These are phyloP conservation scores for Tetragonula clypearis DNA, from an alignment of 1,140 invertebrate species.

Conservation along the genomic window DNA sequence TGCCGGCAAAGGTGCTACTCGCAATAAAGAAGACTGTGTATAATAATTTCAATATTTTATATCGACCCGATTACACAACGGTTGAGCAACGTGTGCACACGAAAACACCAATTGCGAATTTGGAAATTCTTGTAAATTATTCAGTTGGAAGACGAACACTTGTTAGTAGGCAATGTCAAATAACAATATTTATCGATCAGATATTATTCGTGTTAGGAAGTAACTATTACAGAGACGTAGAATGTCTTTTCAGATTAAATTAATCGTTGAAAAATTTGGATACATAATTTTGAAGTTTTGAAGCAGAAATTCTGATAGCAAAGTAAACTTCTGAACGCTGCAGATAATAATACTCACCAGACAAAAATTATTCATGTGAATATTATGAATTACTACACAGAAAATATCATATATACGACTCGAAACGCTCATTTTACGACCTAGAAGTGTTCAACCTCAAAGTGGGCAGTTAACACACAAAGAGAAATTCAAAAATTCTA, in stretches of 20 bases:
- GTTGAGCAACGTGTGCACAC: background rate
- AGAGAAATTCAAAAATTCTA: too few species aligned
- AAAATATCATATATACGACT: too few species aligned
- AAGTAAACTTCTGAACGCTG: too few species aligned
- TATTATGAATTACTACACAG: too few species aligned
- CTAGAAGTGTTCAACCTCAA: too few species aligned
- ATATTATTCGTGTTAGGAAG: background rate
- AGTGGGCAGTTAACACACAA: too few species aligned
- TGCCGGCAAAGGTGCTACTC: constrained; percentile 13
- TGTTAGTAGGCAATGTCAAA: background rate
- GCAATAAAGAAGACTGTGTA: constrained; percentile 21
- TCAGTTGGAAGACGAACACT: background rate
- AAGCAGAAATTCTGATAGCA: too few species aligned
- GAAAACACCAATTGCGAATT: background rate
- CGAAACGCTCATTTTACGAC: too few species aligned
- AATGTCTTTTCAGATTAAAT: background rate
- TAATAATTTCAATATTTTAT: constrained; percentile 21
- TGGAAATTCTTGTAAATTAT: background rate
- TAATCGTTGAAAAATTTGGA: background rate
- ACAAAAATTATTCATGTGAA: background rate
- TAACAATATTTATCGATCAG: background rate
- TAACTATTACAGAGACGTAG: background rate
- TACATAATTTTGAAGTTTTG: background rate
- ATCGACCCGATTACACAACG: background rate
- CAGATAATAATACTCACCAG: too few species aligned